These are phyloP conservation scores for Ciconia maguari DNA, from an alignment of 2,113 vertebrate genomes.

Conservation along the genomic window DNA sequence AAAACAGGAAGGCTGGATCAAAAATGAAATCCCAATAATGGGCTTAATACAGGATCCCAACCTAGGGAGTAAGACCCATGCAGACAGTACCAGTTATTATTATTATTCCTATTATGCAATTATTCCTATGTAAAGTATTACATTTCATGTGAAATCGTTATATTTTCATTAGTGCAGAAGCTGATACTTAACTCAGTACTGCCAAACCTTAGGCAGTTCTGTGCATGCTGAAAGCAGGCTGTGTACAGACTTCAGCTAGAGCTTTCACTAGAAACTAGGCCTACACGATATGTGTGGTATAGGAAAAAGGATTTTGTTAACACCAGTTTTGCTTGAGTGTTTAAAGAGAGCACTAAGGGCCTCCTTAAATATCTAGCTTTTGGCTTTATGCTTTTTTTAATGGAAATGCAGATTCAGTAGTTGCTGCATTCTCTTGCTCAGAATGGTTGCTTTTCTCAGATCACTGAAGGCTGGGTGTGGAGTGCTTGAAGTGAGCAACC, in stretches of 20 bases:
- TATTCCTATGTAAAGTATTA: background rate
- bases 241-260: background rate
- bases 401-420: background rate
- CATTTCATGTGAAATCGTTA: background rate
- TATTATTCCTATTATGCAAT: background rate
- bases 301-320: background rate
- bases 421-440: background rate
- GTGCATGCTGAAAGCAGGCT: background rate
- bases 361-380: background rate
- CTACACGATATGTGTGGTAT: accelerated
- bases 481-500: background rate
- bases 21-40: background rate
- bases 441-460: background rate
- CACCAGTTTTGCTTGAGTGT: background rate
- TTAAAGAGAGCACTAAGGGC: background rate
- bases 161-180: background rate
- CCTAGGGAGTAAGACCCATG: background rate
- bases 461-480: background rate
- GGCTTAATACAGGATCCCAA: background rate
- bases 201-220: background rate
- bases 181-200: background rate
- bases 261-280: background rate
- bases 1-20: background rate
- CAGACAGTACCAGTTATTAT: background rate
- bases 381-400: background rate